These are phyloP conservation scores for Pangasius macronema DNA, from an alignment of 2,797 vertebrate species.

Conservation along the genomic window DNA sequence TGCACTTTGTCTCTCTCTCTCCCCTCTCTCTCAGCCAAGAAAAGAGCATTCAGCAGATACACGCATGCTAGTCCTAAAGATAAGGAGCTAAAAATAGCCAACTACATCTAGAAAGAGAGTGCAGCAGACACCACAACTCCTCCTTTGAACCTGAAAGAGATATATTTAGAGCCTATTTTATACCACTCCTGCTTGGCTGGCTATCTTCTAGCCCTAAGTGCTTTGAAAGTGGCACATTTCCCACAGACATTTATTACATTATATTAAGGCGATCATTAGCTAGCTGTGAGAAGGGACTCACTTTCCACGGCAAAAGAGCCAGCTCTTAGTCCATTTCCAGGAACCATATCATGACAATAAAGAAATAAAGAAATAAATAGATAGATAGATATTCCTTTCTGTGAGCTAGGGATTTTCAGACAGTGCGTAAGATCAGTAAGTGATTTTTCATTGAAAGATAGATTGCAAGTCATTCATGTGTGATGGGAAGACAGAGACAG, in stretches of 20 bases:
- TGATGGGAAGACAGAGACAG: not conserved
- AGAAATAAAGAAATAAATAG: no score
- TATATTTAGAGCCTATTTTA: conserved; percentile 7
- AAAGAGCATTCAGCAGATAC: conserved; percentile 3
- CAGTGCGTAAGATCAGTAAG: not conserved
- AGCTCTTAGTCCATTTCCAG: not conserved
- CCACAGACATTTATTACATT: conserved; percentile 8
- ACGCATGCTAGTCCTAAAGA: not conserved
- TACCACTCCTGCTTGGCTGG: not conserved
- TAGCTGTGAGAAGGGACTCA: not conserved
- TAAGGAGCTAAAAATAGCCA: conserved; percentile 10
- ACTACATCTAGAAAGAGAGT: not conserved
- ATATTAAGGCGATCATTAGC: not conserved
- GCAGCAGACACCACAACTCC: not conserved
- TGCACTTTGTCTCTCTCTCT: not conserved
- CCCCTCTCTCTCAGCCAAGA: not conserved
- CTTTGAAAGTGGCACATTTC: conserved; percentile 6
- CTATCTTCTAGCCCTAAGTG: not conserved
- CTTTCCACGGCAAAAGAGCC: not conserved
- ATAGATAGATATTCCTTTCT: not conserved
- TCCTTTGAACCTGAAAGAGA: conserved; percentile 18
- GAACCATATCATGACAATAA: not conserved
- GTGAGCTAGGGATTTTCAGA: not conserved
- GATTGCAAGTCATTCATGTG: not conserved
- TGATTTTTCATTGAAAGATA: not conserved